Percentiles rank a stretch among this genome's conserved stretches.
Conservation (phyloP, 2,797 vertebrate species). For the Rhincodon typus region DNA sequence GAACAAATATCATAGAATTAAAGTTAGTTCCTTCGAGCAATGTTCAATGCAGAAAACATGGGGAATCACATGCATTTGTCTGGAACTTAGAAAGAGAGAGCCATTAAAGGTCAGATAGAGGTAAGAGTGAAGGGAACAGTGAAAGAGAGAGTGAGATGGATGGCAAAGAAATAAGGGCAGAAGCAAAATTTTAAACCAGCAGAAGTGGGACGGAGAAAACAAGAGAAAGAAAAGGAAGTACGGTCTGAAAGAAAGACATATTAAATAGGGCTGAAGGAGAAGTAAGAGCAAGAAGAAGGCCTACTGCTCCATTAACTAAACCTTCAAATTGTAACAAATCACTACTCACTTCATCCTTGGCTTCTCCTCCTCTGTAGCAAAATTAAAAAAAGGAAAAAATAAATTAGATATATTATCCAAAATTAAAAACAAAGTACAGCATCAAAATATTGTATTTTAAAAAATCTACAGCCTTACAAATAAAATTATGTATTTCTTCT, state of each 20-base stretch:
- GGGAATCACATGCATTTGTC: background rate
- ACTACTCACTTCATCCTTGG: conserved; percentile 13
- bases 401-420: background rate
- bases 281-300: background rate
- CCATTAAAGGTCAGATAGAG: background rate
- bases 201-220: conserved; percentile 41
- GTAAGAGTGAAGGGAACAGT: conserved; percentile 42
- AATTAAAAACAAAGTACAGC: background rate
- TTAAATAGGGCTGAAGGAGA: background rate
- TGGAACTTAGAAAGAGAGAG: conserved; percentile 36
- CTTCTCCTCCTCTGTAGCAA: conserved; percentile 27
- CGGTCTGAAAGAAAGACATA: conserved; percentile 45
- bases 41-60: background rate
- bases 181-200: conserved; percentile 42
- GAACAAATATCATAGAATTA: background rate
- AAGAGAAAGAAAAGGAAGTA: conserved; percentile 43
- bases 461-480: background rate
- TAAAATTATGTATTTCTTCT: background rate
- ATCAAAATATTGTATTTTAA: background rate
- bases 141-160: conserved; percentile 35
- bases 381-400: background rate
- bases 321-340: background rate
- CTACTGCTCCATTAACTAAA: background rate
- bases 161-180: conserved; percentile 45
- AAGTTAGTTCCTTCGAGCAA: background rate